A percentile compares a stretch with the other conserved stretches of the same genome.
Evolutionary conservation across 1,140 invertebrate genomes (phyloP).

Genomic region (Alviniconcha marisindica): DNA sequence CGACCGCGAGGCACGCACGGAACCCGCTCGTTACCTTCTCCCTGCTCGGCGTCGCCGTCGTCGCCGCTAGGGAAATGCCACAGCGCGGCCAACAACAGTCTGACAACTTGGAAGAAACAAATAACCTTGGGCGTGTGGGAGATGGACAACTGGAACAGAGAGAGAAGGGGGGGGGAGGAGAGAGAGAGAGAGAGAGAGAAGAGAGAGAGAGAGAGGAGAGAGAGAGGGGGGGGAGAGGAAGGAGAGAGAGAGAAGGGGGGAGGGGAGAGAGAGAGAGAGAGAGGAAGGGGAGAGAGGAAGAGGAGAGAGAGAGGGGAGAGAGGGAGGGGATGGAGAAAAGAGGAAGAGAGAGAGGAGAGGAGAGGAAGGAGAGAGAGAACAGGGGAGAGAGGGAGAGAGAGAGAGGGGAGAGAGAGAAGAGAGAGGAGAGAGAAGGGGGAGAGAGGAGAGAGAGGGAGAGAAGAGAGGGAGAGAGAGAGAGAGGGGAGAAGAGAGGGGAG

Average conservation of each 20-base stretch:
- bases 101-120: too few species aligned
- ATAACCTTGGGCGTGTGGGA: neutral
- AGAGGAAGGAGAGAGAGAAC: neutral
- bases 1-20: neutral
- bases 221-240: neutral
- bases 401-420: too few species aligned
- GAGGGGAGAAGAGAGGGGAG: neutral
- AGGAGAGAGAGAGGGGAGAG: too few species aligned
- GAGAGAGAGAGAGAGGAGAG: conserved; percentile 2
- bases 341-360: neutral
- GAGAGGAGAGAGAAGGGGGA: too few species aligned
- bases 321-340: too few species aligned
- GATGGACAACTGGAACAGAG: neutral
- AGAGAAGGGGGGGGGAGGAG: neutral
- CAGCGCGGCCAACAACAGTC: too few species aligned
- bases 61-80: too few species aligned
- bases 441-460: neutral
- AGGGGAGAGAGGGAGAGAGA: too few species aligned
- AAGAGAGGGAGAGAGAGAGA: neutral
- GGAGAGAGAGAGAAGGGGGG: neutral
- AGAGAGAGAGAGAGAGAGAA: conserved; percentile 1
- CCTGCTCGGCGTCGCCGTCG: too few species aligned
- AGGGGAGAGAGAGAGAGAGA: conserved; percentile 13
- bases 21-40: too few species aligned
- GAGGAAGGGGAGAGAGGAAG: neutral